A percentile compares a stretch with the other conserved stretches of the same genome.
These are phyloP conservation scores for Halisarca cf. caerulea DNA, from an alignment of 37 sponge, comb jelly and placozoan species.

Conservation along the genomic window DNA sequence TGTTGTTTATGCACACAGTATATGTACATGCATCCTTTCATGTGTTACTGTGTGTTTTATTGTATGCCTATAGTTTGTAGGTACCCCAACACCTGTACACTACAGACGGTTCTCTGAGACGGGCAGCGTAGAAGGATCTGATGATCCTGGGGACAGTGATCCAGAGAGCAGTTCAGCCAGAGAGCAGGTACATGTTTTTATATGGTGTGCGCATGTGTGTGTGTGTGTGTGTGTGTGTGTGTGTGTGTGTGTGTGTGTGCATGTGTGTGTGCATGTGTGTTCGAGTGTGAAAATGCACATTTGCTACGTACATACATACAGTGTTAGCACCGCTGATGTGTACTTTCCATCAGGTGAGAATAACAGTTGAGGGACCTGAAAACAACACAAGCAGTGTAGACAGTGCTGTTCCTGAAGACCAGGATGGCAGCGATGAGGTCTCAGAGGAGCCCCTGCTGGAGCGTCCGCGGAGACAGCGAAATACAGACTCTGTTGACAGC, in stretches of 20 bases:
- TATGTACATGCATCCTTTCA: too few relatives aligned
- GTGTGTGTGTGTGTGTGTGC: background rate
- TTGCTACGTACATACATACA: too few relatives aligned
- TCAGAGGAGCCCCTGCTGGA: background rate
- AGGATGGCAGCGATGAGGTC: background rate
- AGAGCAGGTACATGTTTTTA: background rate
- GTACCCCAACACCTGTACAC: background rate
- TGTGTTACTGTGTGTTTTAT: too few relatives aligned
- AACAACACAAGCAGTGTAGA: background rate
- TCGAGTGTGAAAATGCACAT: too few relatives aligned
- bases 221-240: background rate
- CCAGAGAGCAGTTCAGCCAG: background rate
- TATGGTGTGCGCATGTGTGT: background rate
- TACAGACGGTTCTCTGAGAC: background rate
- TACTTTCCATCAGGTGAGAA: too few relatives aligned
- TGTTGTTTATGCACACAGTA: too few relatives aligned
- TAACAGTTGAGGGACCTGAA: background rate
- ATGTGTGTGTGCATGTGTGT: too few relatives aligned
- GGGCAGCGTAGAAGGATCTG: too few relatives aligned
- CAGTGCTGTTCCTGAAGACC: slow-evolving; percentile 13
- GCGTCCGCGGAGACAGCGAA: background rate
- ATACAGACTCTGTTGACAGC: slow-evolving; percentile 19
- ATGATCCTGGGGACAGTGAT: background rate
- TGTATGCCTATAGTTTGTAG: background rate
- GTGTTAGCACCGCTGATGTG: too few relatives aligned